A percentile compares a stretch with the other conserved stretches of the same genome.
Conservation (phyloP, 2,113 vertebrate species). For the Albula glossodonta region DNA sequence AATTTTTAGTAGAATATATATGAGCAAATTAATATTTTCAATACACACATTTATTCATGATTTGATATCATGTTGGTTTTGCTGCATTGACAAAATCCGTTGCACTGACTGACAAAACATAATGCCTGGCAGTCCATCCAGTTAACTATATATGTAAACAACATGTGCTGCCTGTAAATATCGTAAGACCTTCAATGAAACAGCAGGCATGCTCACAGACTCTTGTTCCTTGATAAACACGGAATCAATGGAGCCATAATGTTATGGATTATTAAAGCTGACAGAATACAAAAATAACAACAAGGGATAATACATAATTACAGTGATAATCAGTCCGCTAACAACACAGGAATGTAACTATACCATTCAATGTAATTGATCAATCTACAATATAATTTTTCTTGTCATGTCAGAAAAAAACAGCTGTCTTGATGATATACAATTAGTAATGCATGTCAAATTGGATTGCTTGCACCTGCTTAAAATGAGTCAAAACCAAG, state of each 20-base stretch:
- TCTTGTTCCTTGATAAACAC: background rate
- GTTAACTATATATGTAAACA: background rate
- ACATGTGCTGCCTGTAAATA: background rate
- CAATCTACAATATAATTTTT: too few relatives aligned
- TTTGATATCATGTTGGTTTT: background rate
- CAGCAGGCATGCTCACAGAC: background rate
- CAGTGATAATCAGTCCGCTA: too few relatives aligned
- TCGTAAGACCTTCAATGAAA: background rate
- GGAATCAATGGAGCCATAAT: background rate
- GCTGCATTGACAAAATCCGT: background rate
- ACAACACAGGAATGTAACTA: too few relatives aligned
- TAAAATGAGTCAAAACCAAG: too few relatives aligned
- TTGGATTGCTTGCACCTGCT: too few relatives aligned
- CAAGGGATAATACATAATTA: background rate
- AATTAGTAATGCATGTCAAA: too few relatives aligned
- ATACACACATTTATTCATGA: background rate
- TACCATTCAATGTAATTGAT: too few relatives aligned
- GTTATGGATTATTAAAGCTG: background rate
- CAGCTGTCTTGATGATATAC: too few relatives aligned
- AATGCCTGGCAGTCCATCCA: background rate
- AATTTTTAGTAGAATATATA: background rate
- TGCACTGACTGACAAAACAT: background rate
- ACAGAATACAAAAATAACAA: background rate
- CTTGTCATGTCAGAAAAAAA: too few relatives aligned
- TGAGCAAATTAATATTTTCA: background rate